phyloP scores from a whole-genome alignment of 2,888 invertebrate genomes.

The Dynastes maya region DNA sequence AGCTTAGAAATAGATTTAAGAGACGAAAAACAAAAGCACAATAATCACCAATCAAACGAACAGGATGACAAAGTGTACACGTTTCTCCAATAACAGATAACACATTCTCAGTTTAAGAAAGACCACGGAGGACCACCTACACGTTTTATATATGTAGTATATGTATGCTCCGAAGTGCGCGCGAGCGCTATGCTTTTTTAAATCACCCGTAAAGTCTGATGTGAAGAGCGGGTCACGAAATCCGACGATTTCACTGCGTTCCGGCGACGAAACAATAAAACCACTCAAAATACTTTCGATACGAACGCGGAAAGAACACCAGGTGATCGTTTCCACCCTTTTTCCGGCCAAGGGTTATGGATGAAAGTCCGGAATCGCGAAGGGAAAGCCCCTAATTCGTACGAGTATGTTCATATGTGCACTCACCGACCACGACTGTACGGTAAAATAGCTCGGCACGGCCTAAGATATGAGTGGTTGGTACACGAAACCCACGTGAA shows the following conservation, averaged over 20 bases:
- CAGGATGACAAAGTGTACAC: constrained; percentile 45
- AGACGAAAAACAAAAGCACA: constrained; percentile 39
- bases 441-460: constrained; percentile 60
- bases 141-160: constrained; percentile 21
- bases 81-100: constrained; percentile 48
- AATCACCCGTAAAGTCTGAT: constrained; percentile 42
- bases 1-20: constrained; percentile 33
- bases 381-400: constrained; percentile 45
- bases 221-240: constrained; percentile 50
- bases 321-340: constrained; percentile 49
- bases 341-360: constrained; percentile 27
- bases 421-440: constrained; percentile 58
- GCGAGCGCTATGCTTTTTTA: constrained; percentile 45
- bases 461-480: constrained; percentile 64
- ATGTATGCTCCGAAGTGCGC: constrained; percentile 16
- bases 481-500: constrained; percentile 67
- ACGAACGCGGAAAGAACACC: constrained; percentile 52
- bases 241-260: constrained; percentile 53
- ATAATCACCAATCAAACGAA: constrained; percentile 46
- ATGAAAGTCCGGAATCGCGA: constrained; percentile 45
- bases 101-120: constrained; percentile 34
- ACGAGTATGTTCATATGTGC: constrained; percentile 61
- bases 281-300: constrained; percentile 51
- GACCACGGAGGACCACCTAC: constrained; percentile 45
- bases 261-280: constrained; percentile 54